Percentiles rank a stretch among this genome's conserved stretches.
phyloP scores from a whole-genome alignment of 1,140 invertebrate genomes.

The Drosophila varians region DNA sequence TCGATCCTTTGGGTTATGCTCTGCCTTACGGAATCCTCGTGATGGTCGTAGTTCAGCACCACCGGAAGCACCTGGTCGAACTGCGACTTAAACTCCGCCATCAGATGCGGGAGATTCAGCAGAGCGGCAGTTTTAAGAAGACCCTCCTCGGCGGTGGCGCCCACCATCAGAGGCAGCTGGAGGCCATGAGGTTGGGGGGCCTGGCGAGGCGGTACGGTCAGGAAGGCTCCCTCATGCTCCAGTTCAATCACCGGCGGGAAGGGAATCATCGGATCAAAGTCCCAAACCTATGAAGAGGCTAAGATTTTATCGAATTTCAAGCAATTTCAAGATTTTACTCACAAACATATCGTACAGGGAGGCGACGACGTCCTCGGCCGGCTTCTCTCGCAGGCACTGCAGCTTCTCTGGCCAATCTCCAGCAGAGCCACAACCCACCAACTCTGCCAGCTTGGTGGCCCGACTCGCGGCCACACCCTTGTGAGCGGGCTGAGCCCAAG shows the following conservation, averaged over 20 bases:
- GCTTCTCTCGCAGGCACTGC: constrained; percentile 86
- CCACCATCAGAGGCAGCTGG: constrained; percentile 88
- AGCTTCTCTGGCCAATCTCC: constrained; percentile 84
- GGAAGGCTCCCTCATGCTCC: constrained; percentile 87
- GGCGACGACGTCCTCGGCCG: constrained; percentile 86
- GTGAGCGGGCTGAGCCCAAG: constrained; percentile 89
- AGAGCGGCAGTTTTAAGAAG: constrained; percentile 86
- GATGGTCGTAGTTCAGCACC: constrained; percentile 86
- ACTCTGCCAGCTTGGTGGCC: constrained; percentile 86
- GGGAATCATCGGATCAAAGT: constrained; percentile 89
- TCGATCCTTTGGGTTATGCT: constrained; percentile 85
- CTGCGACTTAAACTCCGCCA: constrained; percentile 85
- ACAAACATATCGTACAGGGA: constrained; percentile 86
- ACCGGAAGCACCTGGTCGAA: constrained; percentile 86
- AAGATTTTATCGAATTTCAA: background rate
- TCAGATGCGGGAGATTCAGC: constrained; percentile 76
- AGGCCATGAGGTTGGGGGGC: constrained; percentile 84
- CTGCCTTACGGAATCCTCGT: constrained; percentile 80
- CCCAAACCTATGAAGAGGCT: constrained; percentile 85
- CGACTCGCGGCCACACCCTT: constrained; percentile 86
- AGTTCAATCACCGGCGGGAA: constrained; percentile 90
- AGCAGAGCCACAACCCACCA: constrained; percentile 84
- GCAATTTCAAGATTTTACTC: constrained; percentile 57
- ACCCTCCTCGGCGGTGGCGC: constrained; percentile 88
- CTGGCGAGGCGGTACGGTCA: constrained; percentile 85